phyloP scores from a whole-genome alignment of 2,113 vertebrate species.

The Lontra canadensis region DNA sequence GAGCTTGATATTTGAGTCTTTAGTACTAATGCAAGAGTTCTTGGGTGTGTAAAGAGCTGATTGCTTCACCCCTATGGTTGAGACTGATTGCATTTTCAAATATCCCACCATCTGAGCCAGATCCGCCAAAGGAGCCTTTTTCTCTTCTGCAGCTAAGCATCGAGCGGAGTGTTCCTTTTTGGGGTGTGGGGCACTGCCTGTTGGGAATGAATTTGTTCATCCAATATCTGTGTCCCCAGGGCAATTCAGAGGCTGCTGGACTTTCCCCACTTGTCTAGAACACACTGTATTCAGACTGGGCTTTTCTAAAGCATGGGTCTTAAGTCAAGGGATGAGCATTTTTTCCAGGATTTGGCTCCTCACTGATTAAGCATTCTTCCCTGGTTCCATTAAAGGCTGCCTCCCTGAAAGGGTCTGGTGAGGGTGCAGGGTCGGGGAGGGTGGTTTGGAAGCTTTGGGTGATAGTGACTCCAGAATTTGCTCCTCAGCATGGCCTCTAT shows the following conservation, averaged over 20 bases:
- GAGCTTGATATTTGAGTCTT: background rate
- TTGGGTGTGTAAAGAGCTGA: background rate
- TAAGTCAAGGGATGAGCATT: conserved; percentile 89
- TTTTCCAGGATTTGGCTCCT: conserved; percentile 91
- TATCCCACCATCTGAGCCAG: background rate
- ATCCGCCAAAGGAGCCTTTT: background rate
- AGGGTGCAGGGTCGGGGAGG: fast-evolving
- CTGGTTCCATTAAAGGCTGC: conserved; percentile 89
- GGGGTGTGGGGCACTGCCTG: conserved; percentile 88
- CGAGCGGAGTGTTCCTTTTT: conserved; percentile 88
- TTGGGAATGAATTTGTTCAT: conserved; percentile 90
- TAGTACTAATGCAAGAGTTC: background rate
- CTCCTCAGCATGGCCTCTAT: background rate
- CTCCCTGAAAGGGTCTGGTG: conserved; percentile 84
- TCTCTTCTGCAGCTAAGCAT: conserved; percentile 70
- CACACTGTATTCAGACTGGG: conserved; percentile 89
- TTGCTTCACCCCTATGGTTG: background rate
- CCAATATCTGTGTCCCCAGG: conserved; percentile 88
- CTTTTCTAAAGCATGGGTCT: conserved; percentile 90
- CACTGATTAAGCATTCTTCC: conserved; percentile 89
- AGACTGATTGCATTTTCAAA: background rate
- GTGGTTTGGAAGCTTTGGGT: fast-evolving
- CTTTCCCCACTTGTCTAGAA: conserved; percentile 89
- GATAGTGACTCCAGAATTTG: background rate
- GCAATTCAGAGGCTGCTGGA: conserved; percentile 89